Percentiles rank a stretch among this genome's conserved stretches.
phyloP scores from a whole-genome alignment of 1,140 invertebrate species.

The Aphis craccivora region DNA sequence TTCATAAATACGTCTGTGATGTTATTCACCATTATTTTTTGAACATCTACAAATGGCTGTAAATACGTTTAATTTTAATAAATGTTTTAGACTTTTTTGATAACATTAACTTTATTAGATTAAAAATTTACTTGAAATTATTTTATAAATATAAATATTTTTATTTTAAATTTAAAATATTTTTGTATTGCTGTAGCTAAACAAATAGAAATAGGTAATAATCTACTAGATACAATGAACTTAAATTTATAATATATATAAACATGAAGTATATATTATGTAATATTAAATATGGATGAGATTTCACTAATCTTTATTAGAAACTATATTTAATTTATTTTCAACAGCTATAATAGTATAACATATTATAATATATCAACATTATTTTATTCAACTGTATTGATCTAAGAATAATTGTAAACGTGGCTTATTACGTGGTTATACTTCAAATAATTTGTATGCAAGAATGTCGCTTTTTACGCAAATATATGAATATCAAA shows the following conservation, averaged over 20 bases:
- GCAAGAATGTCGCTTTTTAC: neutral
- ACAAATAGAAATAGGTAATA: neutral
- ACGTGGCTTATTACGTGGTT: neutral
- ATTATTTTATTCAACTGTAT: neutral
- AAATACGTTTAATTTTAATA: neutral
- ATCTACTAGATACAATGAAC: neutral
- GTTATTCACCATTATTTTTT: neutral
- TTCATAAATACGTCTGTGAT: neutral
- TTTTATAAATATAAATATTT: neutral
- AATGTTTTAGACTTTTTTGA: neutral
- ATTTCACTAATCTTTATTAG: neutral
- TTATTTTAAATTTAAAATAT: neutral
- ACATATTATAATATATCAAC: neutral
- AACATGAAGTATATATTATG: no score
- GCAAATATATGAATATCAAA: neutral
- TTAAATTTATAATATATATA: no score
- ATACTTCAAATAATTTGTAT: neutral
- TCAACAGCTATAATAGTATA: neutral
- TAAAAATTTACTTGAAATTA: neutral
- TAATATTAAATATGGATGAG: neutral
- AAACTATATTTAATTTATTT: neutral
- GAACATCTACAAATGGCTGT: neutral
- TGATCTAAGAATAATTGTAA: neutral
- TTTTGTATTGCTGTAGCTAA: neutral
- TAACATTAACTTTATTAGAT: neutral